These are phyloP conservation scores for Selene dorsalis DNA, from an alignment of 2,797 vertebrate species.

Conservation along the genomic window DNA sequence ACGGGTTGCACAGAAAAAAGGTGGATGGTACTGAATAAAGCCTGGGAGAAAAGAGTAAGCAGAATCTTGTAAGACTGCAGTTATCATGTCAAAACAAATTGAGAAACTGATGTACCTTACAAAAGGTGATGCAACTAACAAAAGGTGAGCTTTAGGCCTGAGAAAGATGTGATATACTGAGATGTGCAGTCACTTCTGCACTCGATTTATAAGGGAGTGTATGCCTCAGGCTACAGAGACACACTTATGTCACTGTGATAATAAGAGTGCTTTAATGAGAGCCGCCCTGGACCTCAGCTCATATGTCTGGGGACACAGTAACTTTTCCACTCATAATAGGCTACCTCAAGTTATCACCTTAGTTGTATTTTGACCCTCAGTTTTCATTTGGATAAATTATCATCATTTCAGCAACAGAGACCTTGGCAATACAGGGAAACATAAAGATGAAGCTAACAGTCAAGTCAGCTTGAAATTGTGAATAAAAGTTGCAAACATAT, in stretches of 20 bases:
- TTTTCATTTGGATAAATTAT: neutral
- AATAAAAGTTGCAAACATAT: constrained; percentile 8
- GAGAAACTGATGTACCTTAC: constrained; percentile 6
- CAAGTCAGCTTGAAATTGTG: constrained; percentile 1
- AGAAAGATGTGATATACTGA: constrained; percentile 23
- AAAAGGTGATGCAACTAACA: constrained; percentile 2
- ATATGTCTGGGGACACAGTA: neutral
- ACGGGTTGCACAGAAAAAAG: constrained; percentile 15
- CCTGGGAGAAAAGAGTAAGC: neutral
- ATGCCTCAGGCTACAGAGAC: constrained; percentile 22
- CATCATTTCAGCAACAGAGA: neutral
- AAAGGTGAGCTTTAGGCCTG: constrained; percentile 6
- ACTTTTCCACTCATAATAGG: neutral
- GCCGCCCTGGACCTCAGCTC: neutral
- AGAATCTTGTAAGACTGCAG: constrained; percentile 22
- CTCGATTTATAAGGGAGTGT: neutral
- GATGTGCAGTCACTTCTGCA: constrained; percentile 22
- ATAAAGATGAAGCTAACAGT: neutral
- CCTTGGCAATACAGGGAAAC: neutral
- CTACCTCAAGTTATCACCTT: neutral
- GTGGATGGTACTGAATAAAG: neutral
- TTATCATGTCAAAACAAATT: neutral
- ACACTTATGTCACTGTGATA: constrained; percentile 16
- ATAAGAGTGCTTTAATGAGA: constrained; percentile 1
- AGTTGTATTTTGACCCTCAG: neutral